Evolutionary conservation across 2,113 vertebrate genomes (phyloP).

Genomic region (Petrocephalus microphthalmus): DNA sequence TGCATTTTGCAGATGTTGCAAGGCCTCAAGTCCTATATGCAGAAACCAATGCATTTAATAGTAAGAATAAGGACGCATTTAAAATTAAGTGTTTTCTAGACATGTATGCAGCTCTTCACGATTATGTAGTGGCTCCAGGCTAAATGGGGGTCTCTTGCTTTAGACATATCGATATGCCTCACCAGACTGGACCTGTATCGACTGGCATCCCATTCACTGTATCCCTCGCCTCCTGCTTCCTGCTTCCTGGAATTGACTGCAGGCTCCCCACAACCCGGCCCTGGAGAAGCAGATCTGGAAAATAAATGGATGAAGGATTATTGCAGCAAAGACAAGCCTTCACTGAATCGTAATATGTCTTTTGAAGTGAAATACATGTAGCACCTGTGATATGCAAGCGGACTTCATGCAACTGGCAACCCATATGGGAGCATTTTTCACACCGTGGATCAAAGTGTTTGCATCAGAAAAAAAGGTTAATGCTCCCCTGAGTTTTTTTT

Average conservation of each 20-base stretch:
- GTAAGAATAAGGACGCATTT: neutral
- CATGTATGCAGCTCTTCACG: neutral
- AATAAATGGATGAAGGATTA: neutral
- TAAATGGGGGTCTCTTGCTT: neutral
- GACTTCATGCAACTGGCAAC: neutral
- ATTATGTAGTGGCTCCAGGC: neutral
- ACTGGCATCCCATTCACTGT: neutral
- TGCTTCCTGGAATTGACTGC: constrained; percentile 5
- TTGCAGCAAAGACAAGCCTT: neutral
- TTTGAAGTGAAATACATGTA: neutral
- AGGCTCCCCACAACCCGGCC: neutral
- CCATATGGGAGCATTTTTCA: neutral
- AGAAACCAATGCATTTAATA: neutral
- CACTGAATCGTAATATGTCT: neutral
- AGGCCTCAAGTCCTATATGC: neutral
- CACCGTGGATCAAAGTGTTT: neutral
- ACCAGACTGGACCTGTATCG: neutral
- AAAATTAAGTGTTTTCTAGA: neutral
- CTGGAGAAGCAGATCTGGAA: neutral
- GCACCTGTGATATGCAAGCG: neutral
- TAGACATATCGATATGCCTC: neutral
- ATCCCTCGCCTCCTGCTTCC: neutral
- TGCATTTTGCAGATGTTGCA: neutral
- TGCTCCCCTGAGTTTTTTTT: neutral
- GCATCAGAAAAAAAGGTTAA: neutral